Conservation (phyloP, 1,140 invertebrate genomes). For the Pseudomyrmex pallidus region DNA sequence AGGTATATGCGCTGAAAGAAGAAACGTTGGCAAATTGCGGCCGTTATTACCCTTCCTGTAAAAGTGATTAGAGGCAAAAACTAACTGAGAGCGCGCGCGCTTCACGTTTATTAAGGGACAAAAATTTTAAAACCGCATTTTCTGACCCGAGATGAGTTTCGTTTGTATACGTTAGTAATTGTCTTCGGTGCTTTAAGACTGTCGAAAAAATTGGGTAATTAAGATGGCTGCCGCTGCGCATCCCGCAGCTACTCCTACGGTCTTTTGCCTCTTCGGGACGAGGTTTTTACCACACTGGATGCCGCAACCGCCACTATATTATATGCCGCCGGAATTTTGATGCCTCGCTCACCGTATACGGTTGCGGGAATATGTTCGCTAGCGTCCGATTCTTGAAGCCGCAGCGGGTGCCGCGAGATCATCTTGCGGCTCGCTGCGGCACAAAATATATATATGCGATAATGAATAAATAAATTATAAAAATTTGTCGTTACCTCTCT, state of each 20-base stretch:
- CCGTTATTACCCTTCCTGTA: background rate
- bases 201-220: constrained; percentile 57
- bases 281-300: constrained; percentile 40
- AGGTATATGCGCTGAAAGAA: background rate
- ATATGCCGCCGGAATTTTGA: constrained; percentile 47
- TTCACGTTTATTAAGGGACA: constrained; percentile 23
- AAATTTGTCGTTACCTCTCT: background rate
- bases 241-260: background rate
- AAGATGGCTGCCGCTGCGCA: constrained; percentile 35
- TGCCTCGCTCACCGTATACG: constrained; percentile 32
- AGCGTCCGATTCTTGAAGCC: constrained; percentile 4
- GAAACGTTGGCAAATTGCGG: too few species aligned
- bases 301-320: constrained; percentile 42
- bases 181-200: constrained; percentile 34
- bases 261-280: constrained; percentile 43
- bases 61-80: constrained; percentile 1
- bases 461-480: constrained; percentile 2
- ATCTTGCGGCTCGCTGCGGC: too few species aligned
- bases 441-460: background rate
- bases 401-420: background rate
- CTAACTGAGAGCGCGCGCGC: background rate
- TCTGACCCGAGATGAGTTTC: constrained; percentile 9
- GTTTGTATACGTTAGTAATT: constrained; percentile 36
- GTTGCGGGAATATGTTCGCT: background rate
- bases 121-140: constrained; percentile 45